A percentile compares a stretch with the other conserved stretches of the same genome.
phyloP scores from a whole-genome alignment of 2,888 invertebrate genomes.

The Oasisia sp. region DNA sequence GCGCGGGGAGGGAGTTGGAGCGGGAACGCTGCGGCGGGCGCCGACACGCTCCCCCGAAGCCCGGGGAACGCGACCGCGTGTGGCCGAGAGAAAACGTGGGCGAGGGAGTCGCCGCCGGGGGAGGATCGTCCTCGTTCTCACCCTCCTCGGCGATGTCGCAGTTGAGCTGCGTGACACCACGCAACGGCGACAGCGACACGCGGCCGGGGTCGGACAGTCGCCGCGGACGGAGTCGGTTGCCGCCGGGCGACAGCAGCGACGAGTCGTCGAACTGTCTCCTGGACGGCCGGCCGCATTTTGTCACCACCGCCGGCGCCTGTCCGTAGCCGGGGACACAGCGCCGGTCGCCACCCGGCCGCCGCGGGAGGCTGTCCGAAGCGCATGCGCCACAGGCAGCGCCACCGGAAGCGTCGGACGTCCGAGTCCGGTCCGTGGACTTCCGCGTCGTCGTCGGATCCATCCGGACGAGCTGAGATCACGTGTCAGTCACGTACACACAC shows the following conservation, averaged over 20 bases:
- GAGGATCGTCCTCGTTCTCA: slow-evolving; percentile 6
- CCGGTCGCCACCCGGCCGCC: neutral
- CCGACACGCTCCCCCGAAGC: neutral
- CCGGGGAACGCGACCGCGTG: neutral
- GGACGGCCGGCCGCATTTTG: neutral
- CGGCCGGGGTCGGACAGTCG: slow-evolving; percentile 28
- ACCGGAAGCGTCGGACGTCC: neutral
- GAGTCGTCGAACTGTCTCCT: neutral
- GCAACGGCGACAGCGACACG: slow-evolving; percentile 27
- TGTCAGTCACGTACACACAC: neutral
- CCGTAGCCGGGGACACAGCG: neutral
- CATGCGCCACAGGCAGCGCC: neutral
- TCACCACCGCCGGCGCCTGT: neutral
- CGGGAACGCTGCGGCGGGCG: neutral
- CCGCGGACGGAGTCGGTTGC: neutral
- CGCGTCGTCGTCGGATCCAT: neutral
- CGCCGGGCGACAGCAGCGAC: neutral
- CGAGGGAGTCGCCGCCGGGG: neutral
- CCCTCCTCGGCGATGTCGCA: slow-evolving; percentile 28
- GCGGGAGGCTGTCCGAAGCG: neutral
- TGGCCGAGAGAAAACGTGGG: neutral
- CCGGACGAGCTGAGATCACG: neutral
- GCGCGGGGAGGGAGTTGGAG: slow-evolving; percentile 23
- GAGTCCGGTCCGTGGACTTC: neutral
- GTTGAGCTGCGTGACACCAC: neutral